Evolutionary conservation across 2,797 vertebrate genomes (phyloP), one percentile per base, ranked within the genome.

Genomic region (Xenentodon cancila): DNA sequence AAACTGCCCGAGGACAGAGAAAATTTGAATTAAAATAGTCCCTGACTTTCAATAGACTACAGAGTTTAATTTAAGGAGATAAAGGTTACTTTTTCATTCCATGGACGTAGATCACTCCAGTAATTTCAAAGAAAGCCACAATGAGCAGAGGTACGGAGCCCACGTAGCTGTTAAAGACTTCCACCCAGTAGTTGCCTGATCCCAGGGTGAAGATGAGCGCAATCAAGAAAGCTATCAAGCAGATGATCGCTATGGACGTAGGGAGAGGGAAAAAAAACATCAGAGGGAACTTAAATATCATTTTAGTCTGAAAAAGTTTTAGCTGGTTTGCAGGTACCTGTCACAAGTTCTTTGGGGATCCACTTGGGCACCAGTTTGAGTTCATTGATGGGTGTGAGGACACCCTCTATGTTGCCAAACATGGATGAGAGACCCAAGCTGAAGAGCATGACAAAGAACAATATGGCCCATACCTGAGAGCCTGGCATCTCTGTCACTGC

Each of bases 121-220:
- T 37, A 16, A 96, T 77, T 85, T 98, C 96, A 49, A 94, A 93
- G 73, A 96, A 93, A n/a, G 95, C 94, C 0, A 98, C 81, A 72
- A 96, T 49, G 50, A 98, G 87, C 45, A 98, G 90, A 68, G 95
- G 95, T 7, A 97, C 22, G 0, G 96, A 95, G 15, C 86, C 93
- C 5, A 92, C 94, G 0, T 94, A 95, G 75, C 58, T 85, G 74
- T 97, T 97, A 18, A 98, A 97, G 67, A 96, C 83, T 82, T 96
- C 95, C 42, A 98, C 89, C 97, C 97, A 98, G 84, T 98, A 98
- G 89, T 91, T 97, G 3, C 97, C 97, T 0, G 96, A 98, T 27
- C 91, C 88, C 91, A 95, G 53, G 0, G 92, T 88, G 84, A 98
- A 98, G 73, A 95, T 93, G 44, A 95, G 89, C 44, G 93, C 91